Evolutionary conservation across 2,797 vertebrate genomes (phyloP), one percentile per base, ranked within the genome.

Genomic region (Petrocephalus schoutedeni): DNA sequence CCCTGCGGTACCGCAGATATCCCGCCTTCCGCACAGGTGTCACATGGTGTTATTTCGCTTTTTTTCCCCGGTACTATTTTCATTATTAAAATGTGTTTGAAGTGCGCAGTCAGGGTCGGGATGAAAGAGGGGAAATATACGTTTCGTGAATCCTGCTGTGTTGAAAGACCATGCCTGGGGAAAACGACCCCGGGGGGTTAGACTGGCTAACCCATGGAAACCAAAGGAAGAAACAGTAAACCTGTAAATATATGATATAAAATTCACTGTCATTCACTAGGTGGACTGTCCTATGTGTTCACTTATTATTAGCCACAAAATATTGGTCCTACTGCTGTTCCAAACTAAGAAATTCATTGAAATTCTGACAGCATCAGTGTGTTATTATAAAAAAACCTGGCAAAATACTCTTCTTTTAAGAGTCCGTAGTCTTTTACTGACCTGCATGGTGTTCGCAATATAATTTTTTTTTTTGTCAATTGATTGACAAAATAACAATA

Each of bases 41-140:
- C 89, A 92, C 92, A 92, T 4, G 90, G 92, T 93, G 93, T 92
- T 90, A 86, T 6, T 90, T 86, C 92, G 92, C 28, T 2, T 41
- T 41, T 41, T 41, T 92, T 93, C 92, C 92, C 28, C 19, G 16
- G 19, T 64, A 36, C 57, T 21, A 41, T 74, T 93, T 92, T 93
- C 89, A 91, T 93, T 95, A 93, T 93, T 91, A 94, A 21, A 94
- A 92, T 91, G 91, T 86, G 93, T 94, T 95, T 95, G 95, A 95
- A 94, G 94, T 94, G 92, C 89, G 89, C 91, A 93, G 92, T 91
- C 91, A 91, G 92, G 92, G 82, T 56, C 58, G 36, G 56, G 56
- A 82, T 58, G 87, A 82, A 82, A 88, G 87, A 61, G 32, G 3
- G 93, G 93, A 93, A 93, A 93, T 94, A 93, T 93, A 93, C 91